Percentiles rank a stretch among this genome's conserved stretches.
Evolutionary conservation across 2,113 vertebrate species (phyloP).

Genomic region (Chamaea fasciata): DNA sequence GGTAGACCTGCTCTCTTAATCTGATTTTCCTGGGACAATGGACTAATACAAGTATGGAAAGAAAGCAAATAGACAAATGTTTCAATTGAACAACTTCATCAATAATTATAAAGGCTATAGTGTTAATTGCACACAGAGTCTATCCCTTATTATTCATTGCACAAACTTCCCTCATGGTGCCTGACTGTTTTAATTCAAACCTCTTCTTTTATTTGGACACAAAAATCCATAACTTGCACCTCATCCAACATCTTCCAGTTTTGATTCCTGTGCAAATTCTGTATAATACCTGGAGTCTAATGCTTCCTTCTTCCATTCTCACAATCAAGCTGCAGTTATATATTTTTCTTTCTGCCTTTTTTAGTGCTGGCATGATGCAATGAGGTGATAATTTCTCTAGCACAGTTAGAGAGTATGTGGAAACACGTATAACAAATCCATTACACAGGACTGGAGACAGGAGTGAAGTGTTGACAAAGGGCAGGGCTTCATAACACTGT

Average conservation of each 20-base stretch:
- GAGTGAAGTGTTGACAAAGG: constrained; percentile 66
- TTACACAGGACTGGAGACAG: constrained; percentile 19
- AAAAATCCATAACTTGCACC: not conserved
- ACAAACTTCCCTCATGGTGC: not conserved
- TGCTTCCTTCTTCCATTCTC: not conserved
- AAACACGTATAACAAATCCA: constrained; percentile 45
- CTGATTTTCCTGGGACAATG: not conserved
- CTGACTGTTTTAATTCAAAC: not conserved
- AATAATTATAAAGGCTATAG: not conserved
- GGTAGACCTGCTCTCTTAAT: not conserved
- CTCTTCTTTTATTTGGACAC: not conserved
- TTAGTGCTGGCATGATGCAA: not conserved
- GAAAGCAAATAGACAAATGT: not conserved
- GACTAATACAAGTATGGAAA: not conserved
- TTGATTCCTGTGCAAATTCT: not conserved
- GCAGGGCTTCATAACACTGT: constrained; percentile 50
- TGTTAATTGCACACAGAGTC: not conserved
- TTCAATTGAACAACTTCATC: not conserved
- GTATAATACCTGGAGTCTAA: not conserved
- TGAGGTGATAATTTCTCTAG: not conserved
- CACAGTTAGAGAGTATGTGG: constrained; percentile 35
- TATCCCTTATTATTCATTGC: not conserved
- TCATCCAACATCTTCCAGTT: not conserved
- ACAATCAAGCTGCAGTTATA: not conserved
- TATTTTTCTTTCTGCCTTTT: not conserved